Conservation (phyloP, 1,140 invertebrate genomes). For the Drosophila jambulina region DNA sequence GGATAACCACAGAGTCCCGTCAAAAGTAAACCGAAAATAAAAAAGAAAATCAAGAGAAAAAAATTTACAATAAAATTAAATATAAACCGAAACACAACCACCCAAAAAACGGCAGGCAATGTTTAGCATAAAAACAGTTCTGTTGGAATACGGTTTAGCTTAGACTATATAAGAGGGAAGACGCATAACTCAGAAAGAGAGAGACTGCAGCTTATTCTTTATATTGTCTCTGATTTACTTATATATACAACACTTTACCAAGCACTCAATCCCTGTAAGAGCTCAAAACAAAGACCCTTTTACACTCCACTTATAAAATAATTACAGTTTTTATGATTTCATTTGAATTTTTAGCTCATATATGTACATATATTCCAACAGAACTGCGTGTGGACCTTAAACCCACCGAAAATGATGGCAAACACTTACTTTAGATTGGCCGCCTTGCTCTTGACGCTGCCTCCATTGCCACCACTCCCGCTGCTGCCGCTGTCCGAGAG, state of each 20-base stretch:
- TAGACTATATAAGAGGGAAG: neutral
- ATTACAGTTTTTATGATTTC: constrained; percentile 1
- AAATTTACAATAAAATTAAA: constrained; percentile 43
- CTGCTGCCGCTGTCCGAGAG: constrained; percentile 76
- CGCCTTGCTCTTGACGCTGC: constrained; percentile 79
- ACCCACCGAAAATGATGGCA: constrained; percentile 13
- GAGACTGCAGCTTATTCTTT: neutral
- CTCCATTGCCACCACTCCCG: constrained; percentile 35
- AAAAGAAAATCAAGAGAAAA: constrained; percentile 55
- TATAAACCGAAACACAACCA: constrained; percentile 25
- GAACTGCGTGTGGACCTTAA: constrained; percentile 14
- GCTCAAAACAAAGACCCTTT: neutral
- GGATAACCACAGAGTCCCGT: constrained; percentile 60
- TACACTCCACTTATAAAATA: neutral
- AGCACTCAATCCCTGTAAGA: neutral
- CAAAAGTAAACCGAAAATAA: constrained; percentile 70
- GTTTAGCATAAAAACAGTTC: constrained; percentile 2
- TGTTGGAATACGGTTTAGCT: neutral
- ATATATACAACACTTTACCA: neutral
- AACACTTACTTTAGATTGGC: constrained; percentile 80
- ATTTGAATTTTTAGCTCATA: neutral
- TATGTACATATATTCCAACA: constrained; percentile 6
- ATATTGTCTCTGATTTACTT: too few species aligned
- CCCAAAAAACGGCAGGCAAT: constrained; percentile 34
- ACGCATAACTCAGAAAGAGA: too few species aligned